Percentiles rank a stretch among this genome's conserved stretches.
phyloP scores from a whole-genome alignment of 2,113 vertebrate genomes.

The Pterocles gutturalis region DNA sequence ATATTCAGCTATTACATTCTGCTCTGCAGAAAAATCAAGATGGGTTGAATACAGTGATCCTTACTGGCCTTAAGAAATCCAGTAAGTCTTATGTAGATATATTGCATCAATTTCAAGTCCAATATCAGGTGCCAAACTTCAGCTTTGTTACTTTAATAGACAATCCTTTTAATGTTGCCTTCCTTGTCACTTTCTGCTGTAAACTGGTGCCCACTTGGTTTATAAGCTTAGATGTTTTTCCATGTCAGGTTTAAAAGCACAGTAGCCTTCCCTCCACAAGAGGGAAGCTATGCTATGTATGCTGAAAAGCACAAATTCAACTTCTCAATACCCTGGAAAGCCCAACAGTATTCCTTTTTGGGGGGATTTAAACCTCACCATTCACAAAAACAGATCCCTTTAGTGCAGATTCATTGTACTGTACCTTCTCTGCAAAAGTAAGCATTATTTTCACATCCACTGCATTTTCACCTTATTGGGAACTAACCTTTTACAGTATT shows the following conservation, averaged over 20 bases:
- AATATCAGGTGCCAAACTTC: not conserved
- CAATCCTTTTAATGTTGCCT: not conserved
- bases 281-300: not conserved
- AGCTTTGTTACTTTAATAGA: not conserved
- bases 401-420: not conserved
- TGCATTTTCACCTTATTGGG: not conserved
- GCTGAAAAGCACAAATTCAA: not conserved
- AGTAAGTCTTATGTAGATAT: not conserved
- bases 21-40: not conserved
- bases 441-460: not conserved
- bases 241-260: not conserved
- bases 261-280: not conserved
- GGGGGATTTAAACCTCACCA: not conserved
- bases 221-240: not conserved
- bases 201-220: not conserved
- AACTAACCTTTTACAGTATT: not conserved
- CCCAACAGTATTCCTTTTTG: not conserved
- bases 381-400: not conserved
- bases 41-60: rapidly evolving
- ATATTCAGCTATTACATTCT: not conserved
- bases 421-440: not conserved
- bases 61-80: not conserved
- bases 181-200: not conserved
- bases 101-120: not conserved
- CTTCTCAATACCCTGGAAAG: not conserved